Base-by-base conservation (phyloP, 2,888 invertebrate genomes). In the Tetranychus piercei region DNA sequence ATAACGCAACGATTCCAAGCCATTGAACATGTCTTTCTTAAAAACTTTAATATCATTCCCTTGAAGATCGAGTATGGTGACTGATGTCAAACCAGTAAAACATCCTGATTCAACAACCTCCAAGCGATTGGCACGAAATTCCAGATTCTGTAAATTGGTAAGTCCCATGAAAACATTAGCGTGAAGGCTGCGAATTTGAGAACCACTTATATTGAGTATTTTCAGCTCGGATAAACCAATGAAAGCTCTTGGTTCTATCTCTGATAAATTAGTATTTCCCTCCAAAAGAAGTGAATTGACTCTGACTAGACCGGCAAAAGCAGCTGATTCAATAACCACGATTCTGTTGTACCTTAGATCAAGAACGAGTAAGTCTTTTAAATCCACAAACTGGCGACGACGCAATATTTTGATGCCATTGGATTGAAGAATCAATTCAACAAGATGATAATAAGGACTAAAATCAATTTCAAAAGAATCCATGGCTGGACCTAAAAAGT, bases 31-130 rank as follows among this genome's bases (percentile, higher is more conserved):
- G 22, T 78, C 76, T 65, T 79, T 78, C 20, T 79, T 78, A 74
- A 80, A 80, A 55, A 77, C 75, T n/a, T 76, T 77, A 69, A 80
- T 78, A 22, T 78, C 75, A 75, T 80, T 80, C 43, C 78, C 79
- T 45, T 77, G 77, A 9, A 77, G 64, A 65, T 77, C 77, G 0
- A 77, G 71, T 6, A 34, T 20, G 1, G 73, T 55, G 22, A 78
- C 76, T 9, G 77, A 77, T 44, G 74, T 74, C 8, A 80, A 74
- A 55, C 78, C 78, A 18, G 74, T 75, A 75, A 80, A 80, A 8
- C 80, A 80, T 55, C 78, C 79, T 74, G 78, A 77, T 77, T 80
- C 78, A 20, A 80, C 77, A 64, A 77, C 76, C 65, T 76, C 74
- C 18, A 80, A 77, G 15, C 77, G 76, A 75, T 80, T 80, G 22